Conservation (phyloP, 2,888 invertebrate species). For the Philopedon plagiatum region DNA sequence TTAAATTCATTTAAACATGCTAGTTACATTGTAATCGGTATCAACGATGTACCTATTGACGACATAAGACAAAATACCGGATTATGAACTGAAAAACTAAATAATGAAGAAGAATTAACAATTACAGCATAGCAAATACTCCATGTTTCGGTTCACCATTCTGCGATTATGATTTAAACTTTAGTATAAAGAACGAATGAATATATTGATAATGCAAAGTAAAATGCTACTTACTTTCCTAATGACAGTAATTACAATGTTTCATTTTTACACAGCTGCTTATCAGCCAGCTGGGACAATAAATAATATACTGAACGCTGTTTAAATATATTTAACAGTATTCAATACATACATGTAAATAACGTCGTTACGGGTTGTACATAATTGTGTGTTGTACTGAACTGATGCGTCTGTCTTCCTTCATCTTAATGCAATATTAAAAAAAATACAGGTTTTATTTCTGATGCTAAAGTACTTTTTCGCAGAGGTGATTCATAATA, state of each 20-base stretch:
- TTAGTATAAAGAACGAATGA: too few relatives aligned
- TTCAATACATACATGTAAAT: slow-evolving; percentile 56
- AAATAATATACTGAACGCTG: slow-evolving; percentile 12
- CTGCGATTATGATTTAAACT: too few relatives aligned
- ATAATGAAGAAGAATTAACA: too few relatives aligned
- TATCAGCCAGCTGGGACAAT: slow-evolving; percentile 15
- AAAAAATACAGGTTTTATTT: slow-evolving; percentile 40
- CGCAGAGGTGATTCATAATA: slow-evolving; percentile 6
- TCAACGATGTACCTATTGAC: too few relatives aligned
- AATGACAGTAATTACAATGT: background rate
- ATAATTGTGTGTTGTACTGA: slow-evolving; percentile 62
- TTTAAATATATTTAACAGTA: slow-evolving; percentile 28
- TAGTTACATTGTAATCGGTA: too few relatives aligned
- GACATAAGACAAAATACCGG: too few relatives aligned
- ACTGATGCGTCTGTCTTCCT: slow-evolving; percentile 68
- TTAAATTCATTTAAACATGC: too few relatives aligned
- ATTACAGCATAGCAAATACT: too few relatives aligned
- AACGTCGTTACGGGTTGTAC: slow-evolving; percentile 66
- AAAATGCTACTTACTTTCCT: background rate
- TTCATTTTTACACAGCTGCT: background rate
- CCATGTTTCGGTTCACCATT: too few relatives aligned
- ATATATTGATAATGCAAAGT: too few relatives aligned
- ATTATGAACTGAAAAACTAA: too few relatives aligned
- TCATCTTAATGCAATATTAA: slow-evolving; percentile 61
- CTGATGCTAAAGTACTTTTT: slow-evolving; percentile 4